Conservation (phyloP, 2,888 invertebrate genomes). For the Cephonodes hylas region DNA sequence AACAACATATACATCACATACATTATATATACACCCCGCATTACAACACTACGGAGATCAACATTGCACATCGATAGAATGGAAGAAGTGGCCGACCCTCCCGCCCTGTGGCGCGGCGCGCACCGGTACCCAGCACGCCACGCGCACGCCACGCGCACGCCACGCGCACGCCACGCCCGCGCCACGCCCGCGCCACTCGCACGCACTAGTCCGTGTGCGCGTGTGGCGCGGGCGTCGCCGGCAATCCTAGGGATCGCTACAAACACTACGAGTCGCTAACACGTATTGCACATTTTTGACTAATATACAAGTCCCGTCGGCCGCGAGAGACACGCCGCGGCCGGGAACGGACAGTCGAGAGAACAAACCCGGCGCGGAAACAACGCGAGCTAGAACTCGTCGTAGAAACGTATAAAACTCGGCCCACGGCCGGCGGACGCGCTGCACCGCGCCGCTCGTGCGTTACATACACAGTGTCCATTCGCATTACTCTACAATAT, state of each 20-base stretch:
- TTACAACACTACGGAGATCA: constrained; percentile 10
- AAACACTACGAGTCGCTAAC: background rate
- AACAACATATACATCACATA: constrained; percentile 9
- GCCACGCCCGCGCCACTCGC: too few relatives aligned
- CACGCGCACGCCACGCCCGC: background rate
- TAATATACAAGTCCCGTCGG: background rate
- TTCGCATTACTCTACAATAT: constrained; percentile 5
- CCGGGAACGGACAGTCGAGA: background rate
- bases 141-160: background rate
- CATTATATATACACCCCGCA: constrained; percentile 9
- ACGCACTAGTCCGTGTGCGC: background rate
- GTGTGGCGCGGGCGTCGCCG: background rate
- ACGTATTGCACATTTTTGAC: constrained; percentile 8
- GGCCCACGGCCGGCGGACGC: background rate
- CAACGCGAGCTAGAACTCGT: background rate
- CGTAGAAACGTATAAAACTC: constrained; percentile 4
- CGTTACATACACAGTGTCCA: background rate
- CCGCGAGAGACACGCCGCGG: background rate
- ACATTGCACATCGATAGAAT: constrained; percentile 6
- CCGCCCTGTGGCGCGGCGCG: background rate
- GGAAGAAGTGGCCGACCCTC: background rate
- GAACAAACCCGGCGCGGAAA: constrained; percentile 5
- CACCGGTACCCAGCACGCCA: background rate
- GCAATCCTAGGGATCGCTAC: background rate
- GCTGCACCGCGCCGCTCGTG: background rate